Conservation (phyloP, 2,888 invertebrate species). For the Halictus quadricinctus region DNA sequence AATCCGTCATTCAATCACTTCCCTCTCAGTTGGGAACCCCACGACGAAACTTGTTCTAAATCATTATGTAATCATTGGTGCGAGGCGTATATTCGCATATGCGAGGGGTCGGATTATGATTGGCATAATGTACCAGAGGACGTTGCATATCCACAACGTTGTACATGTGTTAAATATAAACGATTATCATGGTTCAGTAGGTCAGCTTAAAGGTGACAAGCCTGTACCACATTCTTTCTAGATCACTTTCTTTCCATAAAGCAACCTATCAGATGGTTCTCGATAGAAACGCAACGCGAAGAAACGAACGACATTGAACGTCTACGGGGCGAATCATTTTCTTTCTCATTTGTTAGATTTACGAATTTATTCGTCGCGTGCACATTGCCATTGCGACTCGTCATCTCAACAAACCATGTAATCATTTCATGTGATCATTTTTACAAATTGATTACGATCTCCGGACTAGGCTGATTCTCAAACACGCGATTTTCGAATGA, state of each 20-base stretch:
- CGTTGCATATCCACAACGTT: slow-evolving; percentile 43
- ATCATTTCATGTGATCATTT: slow-evolving; percentile 20
- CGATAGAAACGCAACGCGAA: not conserved
- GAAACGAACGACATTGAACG: not conserved
- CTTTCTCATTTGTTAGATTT: not conserved
- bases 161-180: slow-evolving; percentile 49
- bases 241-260: slow-evolving; percentile 18
- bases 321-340: not conserved
- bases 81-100: slow-evolving; percentile 32
- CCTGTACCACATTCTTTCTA: slow-evolving; percentile 31
- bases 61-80: slow-evolving; percentile 61
- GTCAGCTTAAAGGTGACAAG: slow-evolving; percentile 46
- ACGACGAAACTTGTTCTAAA: slow-evolving; percentile 58
- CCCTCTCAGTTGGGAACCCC: slow-evolving; percentile 58
- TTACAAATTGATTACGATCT: slow-evolving; percentile 55
- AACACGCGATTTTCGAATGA: slow-evolving; percentile 33
- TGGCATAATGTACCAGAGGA: slow-evolving; percentile 56
- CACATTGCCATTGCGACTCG: slow-evolving; percentile 47
- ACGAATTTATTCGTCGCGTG: slow-evolving; percentile 2
- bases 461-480: slow-evolving; percentile 17
- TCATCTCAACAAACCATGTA: slow-evolving; percentile 28
- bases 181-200: slow-evolving; percentile 51
- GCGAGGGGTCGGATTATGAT: slow-evolving; percentile 56
- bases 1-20: slow-evolving; percentile 68
- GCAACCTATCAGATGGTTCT: not conserved